Conservation (phyloP, 2,888 invertebrate genomes). For the Megamerina dolium region DNA sequence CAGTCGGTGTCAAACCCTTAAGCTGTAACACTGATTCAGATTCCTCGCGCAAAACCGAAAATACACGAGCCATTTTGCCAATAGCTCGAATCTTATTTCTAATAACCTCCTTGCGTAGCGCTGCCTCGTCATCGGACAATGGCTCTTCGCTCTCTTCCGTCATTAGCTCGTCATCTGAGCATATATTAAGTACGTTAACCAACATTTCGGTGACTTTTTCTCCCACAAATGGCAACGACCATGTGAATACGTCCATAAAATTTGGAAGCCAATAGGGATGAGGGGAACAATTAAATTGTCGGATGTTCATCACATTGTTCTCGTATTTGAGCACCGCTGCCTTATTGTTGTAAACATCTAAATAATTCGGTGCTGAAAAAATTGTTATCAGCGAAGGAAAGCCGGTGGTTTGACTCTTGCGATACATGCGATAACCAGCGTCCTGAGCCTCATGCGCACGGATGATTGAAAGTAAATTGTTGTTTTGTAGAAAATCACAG, state of each 20-base stretch:
- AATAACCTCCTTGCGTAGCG: slow-evolving; percentile 97
- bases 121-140: slow-evolving; percentile 65
- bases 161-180: slow-evolving; percentile 98
- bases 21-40: slow-evolving; percentile 97
- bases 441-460: slow-evolving; percentile 99
- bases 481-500: slow-evolving; percentile 99
- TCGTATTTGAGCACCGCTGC: slow-evolving; percentile 99
- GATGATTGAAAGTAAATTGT: slow-evolving; percentile 98
- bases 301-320: slow-evolving; percentile 99
- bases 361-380: slow-evolving; percentile 99
- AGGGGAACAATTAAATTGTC: slow-evolving; percentile 99
- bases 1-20: slow-evolving; percentile 97
- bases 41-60: slow-evolving; percentile 98
- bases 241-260: slow-evolving; percentile 99
- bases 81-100: slow-evolving; percentile 99
- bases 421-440: slow-evolving; percentile 97
- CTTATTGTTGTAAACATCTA: slow-evolving; percentile 99
- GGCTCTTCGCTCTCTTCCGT: slow-evolving; percentile 83
- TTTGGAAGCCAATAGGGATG: slow-evolving; percentile 99
- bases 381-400: slow-evolving; percentile 99
- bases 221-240: slow-evolving; percentile 99
- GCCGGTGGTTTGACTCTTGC: slow-evolving; percentile 99
- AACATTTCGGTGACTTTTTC: slow-evolving; percentile 99
- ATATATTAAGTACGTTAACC: slow-evolving; percentile 98
- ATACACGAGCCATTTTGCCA: slow-evolving; percentile 99